These are phyloP conservation scores for Chymomyza amoena DNA, from an alignment of 2,888 invertebrate genomes.

Conservation along the genomic window DNA sequence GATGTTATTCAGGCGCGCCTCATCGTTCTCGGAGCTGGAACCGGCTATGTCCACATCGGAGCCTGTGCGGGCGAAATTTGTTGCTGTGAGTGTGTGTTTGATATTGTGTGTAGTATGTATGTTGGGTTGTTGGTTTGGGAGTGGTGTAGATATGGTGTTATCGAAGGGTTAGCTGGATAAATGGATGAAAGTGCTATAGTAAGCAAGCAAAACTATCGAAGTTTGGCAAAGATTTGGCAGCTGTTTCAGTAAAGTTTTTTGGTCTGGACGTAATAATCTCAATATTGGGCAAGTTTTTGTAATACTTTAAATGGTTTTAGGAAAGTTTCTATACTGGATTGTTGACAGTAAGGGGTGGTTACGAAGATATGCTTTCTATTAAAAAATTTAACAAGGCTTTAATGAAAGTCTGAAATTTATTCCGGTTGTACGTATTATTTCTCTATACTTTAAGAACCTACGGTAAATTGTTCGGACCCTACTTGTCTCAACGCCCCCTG, in stretches of 20 bases:
- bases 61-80: constrained; percentile 79
- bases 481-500: too few relatives aligned
- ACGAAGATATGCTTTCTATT: too few relatives aligned
- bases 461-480: too few relatives aligned
- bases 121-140: constrained; percentile 18
- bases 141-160: background rate
- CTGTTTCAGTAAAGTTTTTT: background rate
- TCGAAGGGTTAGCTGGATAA: background rate
- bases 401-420: too few relatives aligned
- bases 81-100: constrained; percentile 52
- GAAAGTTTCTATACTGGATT: too few relatives aligned
- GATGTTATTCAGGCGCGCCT: constrained; percentile 79
- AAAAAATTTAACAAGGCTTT: too few relatives aligned
- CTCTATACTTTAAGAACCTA: too few relatives aligned
- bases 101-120: constrained; percentile 32
- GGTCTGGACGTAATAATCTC: background rate
- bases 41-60: constrained; percentile 89
- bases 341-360: too few relatives aligned
- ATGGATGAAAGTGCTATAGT: background rate
- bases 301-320: too few relatives aligned
- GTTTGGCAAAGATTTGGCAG: background rate
- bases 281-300: too few relatives aligned
- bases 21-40: constrained; percentile 89
- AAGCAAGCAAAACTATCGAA: background rate
- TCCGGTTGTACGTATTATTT: too few relatives aligned